Evolutionary conservation across 1,140 invertebrate genomes (phyloP), one percentile per base, ranked within the genome.

Genomic region (Drosophila guanche): DNA sequence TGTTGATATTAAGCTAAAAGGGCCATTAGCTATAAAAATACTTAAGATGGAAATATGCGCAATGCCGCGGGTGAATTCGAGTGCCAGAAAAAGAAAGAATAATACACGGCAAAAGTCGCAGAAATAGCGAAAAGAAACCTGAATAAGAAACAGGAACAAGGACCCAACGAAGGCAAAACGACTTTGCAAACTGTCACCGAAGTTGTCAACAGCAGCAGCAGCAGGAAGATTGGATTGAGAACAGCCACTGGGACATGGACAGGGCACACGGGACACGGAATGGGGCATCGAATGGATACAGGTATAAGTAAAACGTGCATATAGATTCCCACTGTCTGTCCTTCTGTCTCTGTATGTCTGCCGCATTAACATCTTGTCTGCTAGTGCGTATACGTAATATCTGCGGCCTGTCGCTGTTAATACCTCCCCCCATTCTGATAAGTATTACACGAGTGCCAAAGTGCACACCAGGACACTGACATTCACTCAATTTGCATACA

Each of bases 1-100:
- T 86, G 81, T 86, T 86, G 68, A 77, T 72, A 80, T 85, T 86
- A 81, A 86, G 80, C 84, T 80, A 86, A 85, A 85, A 85, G 81
- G 63, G 73, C 81, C 81, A 85, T 85, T 85, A 85, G 81, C 81
- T 86, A 85, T 86, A 86, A 85, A 85, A 85, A 85, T 85, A 85
- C 81, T 85, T 86, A 86, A 85, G 75, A 86, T 81, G 81, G 63
- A 81, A 85, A 85, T 85, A 67, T 77, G 73, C 81, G 63, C 81
- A 85, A 48, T 66, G 83, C 81, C 69, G 66, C 55, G 58, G 53
- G 65, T 77, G 63, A 68, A 75, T 83, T 79, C 71, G 55, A 69
- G 66, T 72, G 69, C 47, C 56, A 71, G 71, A 57, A 62, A 75
- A 59, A 69, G 62, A 75, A 59, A 69, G 37, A 78, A 63, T 50